Conservation (phyloP, 1,140 invertebrate genomes). For the Drosophila oshimai region DNA sequence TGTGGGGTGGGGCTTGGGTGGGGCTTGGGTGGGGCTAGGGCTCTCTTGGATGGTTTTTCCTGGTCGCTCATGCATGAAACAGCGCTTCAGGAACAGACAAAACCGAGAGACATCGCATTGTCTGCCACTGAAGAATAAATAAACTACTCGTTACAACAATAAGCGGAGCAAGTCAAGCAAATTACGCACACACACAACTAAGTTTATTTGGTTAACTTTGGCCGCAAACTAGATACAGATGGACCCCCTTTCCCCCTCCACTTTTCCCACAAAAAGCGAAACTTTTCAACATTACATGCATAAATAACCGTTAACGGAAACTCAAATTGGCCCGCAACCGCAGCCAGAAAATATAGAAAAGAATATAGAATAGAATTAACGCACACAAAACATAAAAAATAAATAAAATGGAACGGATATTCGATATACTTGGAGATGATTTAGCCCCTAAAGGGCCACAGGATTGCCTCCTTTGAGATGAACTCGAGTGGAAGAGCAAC, state of each 20-base stretch:
- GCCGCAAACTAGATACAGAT: slow-evolving; percentile 9
- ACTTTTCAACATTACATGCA: slow-evolving; percentile 38
- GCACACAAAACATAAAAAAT: background rate
- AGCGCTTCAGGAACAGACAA: slow-evolving; percentile 58
- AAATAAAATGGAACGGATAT: background rate
- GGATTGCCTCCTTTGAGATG: slow-evolving; percentile 34
- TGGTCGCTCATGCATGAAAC: slow-evolving; percentile 67
- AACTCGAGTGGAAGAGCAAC: slow-evolving; percentile 43
- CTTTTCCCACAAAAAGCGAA: slow-evolving; percentile 1
- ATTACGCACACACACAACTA: slow-evolving; percentile 42
- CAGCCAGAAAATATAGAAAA: slow-evolving; percentile 7
- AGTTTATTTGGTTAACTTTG: slow-evolving; percentile 43
- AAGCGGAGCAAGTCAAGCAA: slow-evolving; percentile 38
- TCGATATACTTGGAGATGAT: slow-evolving; percentile 20
- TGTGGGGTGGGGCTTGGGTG: slow-evolving; percentile 4
- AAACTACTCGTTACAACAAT: slow-evolving; percentile 49
- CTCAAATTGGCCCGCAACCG: slow-evolving; percentile 19
- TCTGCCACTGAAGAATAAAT: slow-evolving; percentile 48
- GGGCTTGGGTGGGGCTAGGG: background rate
- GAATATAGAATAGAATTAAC: slow-evolving; percentile 16
- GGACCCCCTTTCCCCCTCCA: background rate
- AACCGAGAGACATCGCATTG: slow-evolving; percentile 41
- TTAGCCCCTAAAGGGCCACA: slow-evolving; percentile 8
- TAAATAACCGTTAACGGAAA: slow-evolving; percentile 43
- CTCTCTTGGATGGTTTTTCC: slow-evolving; percentile 49